Evolutionary conservation across 2,797 vertebrate species (phyloP).

Genomic region (Neopelma chrysocephalum): DNA sequence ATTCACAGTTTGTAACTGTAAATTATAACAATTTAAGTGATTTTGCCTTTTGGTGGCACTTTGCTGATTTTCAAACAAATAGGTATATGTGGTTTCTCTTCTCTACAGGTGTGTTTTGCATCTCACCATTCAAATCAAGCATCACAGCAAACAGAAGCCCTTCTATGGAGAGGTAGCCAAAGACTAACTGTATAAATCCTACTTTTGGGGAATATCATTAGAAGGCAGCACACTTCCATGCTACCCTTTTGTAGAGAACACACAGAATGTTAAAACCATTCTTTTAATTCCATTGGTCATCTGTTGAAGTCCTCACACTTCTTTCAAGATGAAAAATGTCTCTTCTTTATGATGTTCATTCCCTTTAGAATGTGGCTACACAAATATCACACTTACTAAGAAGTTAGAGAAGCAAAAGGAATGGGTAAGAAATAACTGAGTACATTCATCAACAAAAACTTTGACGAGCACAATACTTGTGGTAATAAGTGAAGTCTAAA

Average conservation of each 20-base stretch:
- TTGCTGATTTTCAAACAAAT: background rate
- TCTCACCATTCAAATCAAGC: background rate
- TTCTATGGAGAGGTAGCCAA: background rate
- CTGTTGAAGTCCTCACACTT: constrained; percentile 41
- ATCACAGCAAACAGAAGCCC: background rate
- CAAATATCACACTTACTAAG: background rate
- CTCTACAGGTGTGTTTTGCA: background rate
- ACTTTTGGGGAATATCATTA: background rate
- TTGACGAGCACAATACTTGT: background rate
- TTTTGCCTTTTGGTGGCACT: background rate
- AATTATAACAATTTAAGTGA: background rate
- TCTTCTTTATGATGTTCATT: constrained; percentile 13
- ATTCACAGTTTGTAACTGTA: background rate
- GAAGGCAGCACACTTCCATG: background rate
- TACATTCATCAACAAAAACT: background rate
- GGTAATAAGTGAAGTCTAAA: background rate
- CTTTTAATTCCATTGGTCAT: constrained; percentile 21
- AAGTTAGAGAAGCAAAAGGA: background rate
- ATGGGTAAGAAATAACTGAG: background rate
- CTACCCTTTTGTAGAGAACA: background rate
- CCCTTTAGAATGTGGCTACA: background rate
- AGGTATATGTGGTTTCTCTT: background rate
- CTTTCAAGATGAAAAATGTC: background rate
- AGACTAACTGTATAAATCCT: background rate
- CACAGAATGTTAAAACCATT: constrained; percentile 28